Conservation (phyloP, 1,140 invertebrate genomes). For the Drosophila sechellia region DNA sequence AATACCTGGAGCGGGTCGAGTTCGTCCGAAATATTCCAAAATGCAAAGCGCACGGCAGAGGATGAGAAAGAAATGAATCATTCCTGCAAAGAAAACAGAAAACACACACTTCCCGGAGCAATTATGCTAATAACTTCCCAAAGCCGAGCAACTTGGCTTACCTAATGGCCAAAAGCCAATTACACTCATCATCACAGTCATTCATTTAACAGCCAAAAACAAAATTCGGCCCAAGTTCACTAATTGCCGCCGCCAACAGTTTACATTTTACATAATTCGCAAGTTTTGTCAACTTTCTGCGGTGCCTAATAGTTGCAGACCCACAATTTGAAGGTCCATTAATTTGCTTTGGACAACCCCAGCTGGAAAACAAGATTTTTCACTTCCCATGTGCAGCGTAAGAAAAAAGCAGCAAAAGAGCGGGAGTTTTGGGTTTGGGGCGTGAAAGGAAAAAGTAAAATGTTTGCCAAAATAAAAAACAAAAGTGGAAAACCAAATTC, state of each 20-base stretch:
- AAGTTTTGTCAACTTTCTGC: slow-evolving; percentile 70
- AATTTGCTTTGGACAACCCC: slow-evolving; percentile 34
- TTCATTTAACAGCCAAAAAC: slow-evolving; percentile 29
- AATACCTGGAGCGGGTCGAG: background rate
- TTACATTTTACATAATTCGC: slow-evolving; percentile 56
- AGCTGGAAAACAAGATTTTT: slow-evolving; percentile 66
- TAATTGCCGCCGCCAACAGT: slow-evolving; percentile 58
- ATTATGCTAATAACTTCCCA: slow-evolving; percentile 51
- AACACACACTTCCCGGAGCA: slow-evolving; percentile 11
- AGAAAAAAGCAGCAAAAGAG: slow-evolving; percentile 10
- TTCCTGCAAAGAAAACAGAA: slow-evolving; percentile 3
- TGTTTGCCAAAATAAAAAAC: slow-evolving; percentile 63
- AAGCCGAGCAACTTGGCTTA: slow-evolving; percentile 17
- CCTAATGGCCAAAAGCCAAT: slow-evolving; percentile 44
- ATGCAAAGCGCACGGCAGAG: background rate
- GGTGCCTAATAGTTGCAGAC: slow-evolving; percentile 30
- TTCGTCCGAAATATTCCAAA: slow-evolving; percentile 11
- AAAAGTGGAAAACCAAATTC: slow-evolving; percentile 21
- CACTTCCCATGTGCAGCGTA: slow-evolving; percentile 30
- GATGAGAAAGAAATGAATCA: slow-evolving; percentile 5
- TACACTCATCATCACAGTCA: slow-evolving; percentile 37
- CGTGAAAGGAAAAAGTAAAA: slow-evolving; percentile 77
- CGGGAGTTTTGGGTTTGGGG: slow-evolving; percentile 28
- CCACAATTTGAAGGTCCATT: slow-evolving; percentile 50
- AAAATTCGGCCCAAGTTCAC: slow-evolving; percentile 46